Evolutionary conservation across 30 jellyfish, hydroid and myxozoan genomes (phyloP).

Genomic region (Aurelia aurita complex sp. Pacific): DNA sequence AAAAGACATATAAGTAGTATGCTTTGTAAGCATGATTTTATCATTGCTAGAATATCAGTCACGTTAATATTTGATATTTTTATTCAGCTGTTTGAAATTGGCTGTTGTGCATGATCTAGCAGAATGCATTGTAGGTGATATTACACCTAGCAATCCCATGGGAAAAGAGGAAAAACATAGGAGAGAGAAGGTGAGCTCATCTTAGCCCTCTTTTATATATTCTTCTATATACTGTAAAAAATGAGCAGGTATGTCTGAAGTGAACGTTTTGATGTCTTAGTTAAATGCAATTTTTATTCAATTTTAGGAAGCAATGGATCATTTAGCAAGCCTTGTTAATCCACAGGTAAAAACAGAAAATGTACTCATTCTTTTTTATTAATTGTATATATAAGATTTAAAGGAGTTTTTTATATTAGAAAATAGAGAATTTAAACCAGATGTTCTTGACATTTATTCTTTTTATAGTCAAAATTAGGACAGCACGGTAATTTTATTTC

Average conservation of each 20-base stretch:
- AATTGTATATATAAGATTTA: too few relatives aligned
- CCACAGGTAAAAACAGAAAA: conserved; percentile 4
- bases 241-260: too few relatives aligned
- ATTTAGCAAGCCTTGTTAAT: conserved; percentile 35
- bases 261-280: too few relatives aligned
- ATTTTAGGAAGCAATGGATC: conserved; percentile 73
- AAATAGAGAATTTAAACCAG: too few relatives aligned
- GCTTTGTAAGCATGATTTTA: too few relatives aligned
- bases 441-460: background rate
- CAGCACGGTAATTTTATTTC: background rate
- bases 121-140: conserved; percentile 94
- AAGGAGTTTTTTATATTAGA: too few relatives aligned
- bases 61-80: background rate
- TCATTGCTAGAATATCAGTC: too few relatives aligned
- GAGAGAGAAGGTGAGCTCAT: conserved; percentile 61
- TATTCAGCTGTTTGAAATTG: conserved; percentile 71
- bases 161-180: conserved; percentile 76
- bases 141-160: conserved; percentile 86
- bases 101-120: conserved; percentile 97
- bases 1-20: too few relatives aligned
- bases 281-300: background rate
- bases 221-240: background rate
- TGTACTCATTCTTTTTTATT: background rate
- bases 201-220: background rate
- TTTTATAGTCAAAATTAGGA: background rate